phyloP scores from a whole-genome alignment of 2,888 invertebrate species.

The Cheilosia urbana region DNA sequence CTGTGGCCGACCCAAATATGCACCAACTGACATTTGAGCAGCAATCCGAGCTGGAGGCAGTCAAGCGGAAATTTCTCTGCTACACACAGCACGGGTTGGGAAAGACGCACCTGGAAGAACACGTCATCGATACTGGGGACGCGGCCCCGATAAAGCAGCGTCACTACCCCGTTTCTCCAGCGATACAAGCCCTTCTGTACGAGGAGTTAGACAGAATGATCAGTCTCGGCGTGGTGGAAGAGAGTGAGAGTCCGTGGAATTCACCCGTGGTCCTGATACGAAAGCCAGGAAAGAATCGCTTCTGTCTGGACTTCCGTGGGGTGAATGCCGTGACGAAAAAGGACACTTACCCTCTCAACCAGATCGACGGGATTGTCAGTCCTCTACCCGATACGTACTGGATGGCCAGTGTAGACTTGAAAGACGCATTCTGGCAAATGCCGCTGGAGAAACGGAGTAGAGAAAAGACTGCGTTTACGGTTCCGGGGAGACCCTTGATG shows the following conservation, averaged over 20 bases:
- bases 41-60: background rate
- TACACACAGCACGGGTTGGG: conserved; percentile 38
- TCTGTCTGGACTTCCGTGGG: conserved; percentile 77
- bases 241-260: conserved; percentile 48
- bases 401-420: no score
- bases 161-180: conserved; percentile 71
- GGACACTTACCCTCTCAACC: conserved; percentile 24
- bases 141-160: conserved; percentile 62
- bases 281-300: no score
- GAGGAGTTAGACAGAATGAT: conserved; percentile 79
- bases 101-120: conserved; percentile 16
- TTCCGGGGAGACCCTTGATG: conserved; percentile 49
- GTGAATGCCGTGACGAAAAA: background rate
- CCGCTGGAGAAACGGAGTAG: conserved; percentile 2
- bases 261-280: no score
- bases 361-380: conserved; percentile 12
- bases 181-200: conserved; percentile 63
- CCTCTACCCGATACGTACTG: background rate
- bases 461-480: conserved; percentile 51
- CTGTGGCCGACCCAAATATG: background rate
- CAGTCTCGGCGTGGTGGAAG: conserved; percentile 46
- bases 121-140: conserved; percentile 58
- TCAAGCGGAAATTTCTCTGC: background rate
- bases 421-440: no score
- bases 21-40: conserved; percentile 18